Base-by-base conservation (phyloP, 1,140 invertebrate genomes). In the Penaeus indicus region DNA sequence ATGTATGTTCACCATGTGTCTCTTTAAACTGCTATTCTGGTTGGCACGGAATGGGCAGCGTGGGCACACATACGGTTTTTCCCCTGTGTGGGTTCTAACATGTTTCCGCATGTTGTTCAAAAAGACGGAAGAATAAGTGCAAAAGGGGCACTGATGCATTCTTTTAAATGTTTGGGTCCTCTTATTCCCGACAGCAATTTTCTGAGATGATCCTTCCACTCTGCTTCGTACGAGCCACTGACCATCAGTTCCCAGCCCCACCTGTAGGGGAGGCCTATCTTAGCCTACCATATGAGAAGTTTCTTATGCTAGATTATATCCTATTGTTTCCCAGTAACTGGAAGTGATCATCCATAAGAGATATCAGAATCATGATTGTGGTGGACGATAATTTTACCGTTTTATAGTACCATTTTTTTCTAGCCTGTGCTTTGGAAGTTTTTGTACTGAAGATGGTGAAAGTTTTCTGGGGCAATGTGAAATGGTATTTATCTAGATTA, bases 21-120 rank as follows among this genome's bases (percentile, higher is more conserved):
- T 81, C 63, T 87, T 81, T 60, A 87, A 79, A 87, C 85, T 87
- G 85, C 78, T 87, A 79, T 87, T 87, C 38, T 87, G 85, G 38
- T 79, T 87, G 38, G 85, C 27, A 21, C 85, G 78, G 54, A 87
- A 87, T 11, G 77, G 79, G 61, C 85, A 87, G 61, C 8, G 77
- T 13, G 38, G 1, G 47, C 85, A 87, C 62, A 61, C 38, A n/a
- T 60, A 87, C 7, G 85, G 85, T 64, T 87, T 87, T 69, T 87
- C 85, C 8, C 85, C 85, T 21, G 85, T 87, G 64, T 87, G 85
- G 22, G 78, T 87, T 78, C 85, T 80, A 47, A 87, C 78, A 64
- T 87, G 85, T 47, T 87, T 87, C 60, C 62, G 80, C 77, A 87
- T 63, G 60, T 87, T 87, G 60, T 87, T 80, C 32, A 60, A 54